Percentiles rank a stretch among this genome's conserved stretches.
phyloP scores from a whole-genome alignment of 2,797 vertebrate genomes.

The Anguilla obscura region DNA sequence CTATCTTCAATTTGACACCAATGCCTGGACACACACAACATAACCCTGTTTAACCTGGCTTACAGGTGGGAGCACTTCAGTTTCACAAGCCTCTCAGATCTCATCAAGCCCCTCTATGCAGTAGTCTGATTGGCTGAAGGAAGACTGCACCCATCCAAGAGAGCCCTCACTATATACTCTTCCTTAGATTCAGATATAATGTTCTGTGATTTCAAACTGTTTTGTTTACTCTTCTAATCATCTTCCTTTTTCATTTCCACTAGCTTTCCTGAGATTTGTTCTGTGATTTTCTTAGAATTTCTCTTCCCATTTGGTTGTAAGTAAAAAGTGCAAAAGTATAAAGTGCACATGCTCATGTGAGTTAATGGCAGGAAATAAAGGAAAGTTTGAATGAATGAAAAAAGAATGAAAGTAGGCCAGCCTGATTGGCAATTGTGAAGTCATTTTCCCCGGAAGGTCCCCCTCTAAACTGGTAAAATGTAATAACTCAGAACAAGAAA shows the following conservation, averaged over 20 bases:
- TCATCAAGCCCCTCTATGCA: too few species aligned
- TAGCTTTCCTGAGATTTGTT: neutral
- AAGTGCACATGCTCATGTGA: neutral
- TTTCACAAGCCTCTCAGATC: too few species aligned
- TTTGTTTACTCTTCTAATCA: neutral
- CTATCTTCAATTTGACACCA: too few species aligned
- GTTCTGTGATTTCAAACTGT: neutral
- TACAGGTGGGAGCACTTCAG: too few species aligned
- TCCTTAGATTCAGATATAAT: neutral
- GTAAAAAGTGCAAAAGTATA: neutral
- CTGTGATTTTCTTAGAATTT: neutral
- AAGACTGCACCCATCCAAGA: too few species aligned
- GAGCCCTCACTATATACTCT: too few species aligned
- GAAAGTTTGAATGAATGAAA: neutral
- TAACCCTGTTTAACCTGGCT: too few species aligned
- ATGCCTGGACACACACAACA: too few species aligned
- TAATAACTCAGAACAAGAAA: slow-evolving; percentile 17
- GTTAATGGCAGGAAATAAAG: neutral
- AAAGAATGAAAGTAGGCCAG: neutral
- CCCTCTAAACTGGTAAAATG: neutral
- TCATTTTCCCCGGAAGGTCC: neutral
- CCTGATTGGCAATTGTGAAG: neutral
- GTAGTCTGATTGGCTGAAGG: too few species aligned
- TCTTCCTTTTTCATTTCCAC: neutral
- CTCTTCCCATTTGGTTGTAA: neutral